Conservation (phyloP, 2,113 vertebrate species). For the Ciconia stormi region DNA sequence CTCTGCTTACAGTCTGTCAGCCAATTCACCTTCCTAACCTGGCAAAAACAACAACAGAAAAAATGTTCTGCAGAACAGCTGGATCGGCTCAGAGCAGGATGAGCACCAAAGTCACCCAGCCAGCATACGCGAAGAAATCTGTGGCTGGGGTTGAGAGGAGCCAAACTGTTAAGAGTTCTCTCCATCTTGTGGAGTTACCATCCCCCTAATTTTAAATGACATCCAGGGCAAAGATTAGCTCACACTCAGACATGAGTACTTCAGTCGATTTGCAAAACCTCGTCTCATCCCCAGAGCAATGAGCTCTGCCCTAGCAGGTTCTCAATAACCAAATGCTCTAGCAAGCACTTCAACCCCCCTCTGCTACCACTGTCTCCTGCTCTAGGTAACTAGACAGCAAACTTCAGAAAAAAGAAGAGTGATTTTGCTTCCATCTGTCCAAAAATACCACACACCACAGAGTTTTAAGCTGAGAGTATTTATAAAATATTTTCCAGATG, state of each 20-base stretch:
- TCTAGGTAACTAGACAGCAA: not conserved
- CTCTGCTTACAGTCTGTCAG: not conserved
- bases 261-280: not conserved
- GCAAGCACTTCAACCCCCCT: not conserved
- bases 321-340: not conserved
- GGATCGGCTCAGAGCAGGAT: not conserved
- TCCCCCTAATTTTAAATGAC: not conserved
- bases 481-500: not conserved
- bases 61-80: not conserved
- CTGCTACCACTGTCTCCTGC: not conserved
- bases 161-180: not conserved
- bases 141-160: not conserved
- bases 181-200: not conserved
- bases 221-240: not conserved
- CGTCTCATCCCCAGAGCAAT: not conserved
- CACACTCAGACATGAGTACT: not conserved
- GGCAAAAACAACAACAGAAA: not conserved
- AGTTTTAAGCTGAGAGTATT: not conserved
- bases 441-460: not conserved
- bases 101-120: not conserved
- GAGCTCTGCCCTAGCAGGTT: not conserved
- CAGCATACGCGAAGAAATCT: fast-evolving
- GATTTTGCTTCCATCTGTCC: not conserved
- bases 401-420: not conserved
- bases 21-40: not conserved